These are phyloP conservation scores for Cryptocephalus moraei DNA, from an alignment of 2,888 invertebrate genomes.

Conservation along the genomic window DNA sequence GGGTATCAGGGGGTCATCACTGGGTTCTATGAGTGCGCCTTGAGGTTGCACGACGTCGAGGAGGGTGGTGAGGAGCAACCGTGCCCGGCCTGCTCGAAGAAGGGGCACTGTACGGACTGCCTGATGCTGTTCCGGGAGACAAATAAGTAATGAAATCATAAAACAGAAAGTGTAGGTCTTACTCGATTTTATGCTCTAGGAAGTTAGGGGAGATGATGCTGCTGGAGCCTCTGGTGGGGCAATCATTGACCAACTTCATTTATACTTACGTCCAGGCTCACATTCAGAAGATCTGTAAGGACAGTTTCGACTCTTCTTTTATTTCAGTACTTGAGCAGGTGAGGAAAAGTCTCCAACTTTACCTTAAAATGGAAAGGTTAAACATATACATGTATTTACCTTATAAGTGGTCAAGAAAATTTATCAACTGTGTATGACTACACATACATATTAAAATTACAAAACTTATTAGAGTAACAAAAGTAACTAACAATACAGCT, in stretches of 20 bases:
- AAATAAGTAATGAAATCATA: slow-evolving; percentile 48
- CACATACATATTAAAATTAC: no score
- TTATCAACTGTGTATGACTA: no score
- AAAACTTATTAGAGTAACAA: no score
- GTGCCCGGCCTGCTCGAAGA: no score
- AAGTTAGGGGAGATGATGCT: slow-evolving; percentile 65
- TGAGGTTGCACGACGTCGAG: slow-evolving; percentile 39
- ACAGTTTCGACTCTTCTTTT: slow-evolving; percentile 77
- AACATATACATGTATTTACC: no score
- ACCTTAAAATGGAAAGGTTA: no score
- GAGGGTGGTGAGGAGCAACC: slow-evolving; percentile 28
- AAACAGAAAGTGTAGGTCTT: neutral
- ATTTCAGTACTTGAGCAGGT: slow-evolving; percentile 65
- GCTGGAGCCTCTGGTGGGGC: slow-evolving; percentile 74
- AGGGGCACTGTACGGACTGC: slow-evolving; percentile 39
- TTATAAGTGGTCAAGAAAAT: no score
- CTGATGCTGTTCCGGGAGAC: slow-evolving; percentile 65
- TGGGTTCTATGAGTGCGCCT: slow-evolving; percentile 68
- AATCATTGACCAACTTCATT: slow-evolving; percentile 73
- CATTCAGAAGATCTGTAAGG: slow-evolving; percentile 76
- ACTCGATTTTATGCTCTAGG: slow-evolving; percentile 34
- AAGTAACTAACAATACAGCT: no score
- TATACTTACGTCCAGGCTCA: slow-evolving; percentile 74
- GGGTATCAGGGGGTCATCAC: slow-evolving; percentile 59
- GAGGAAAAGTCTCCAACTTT: slow-evolving; percentile 7